Evolutionary conservation across 2,113 vertebrate species (phyloP), one percentile per base, ranked within the genome.

Genomic region (Charina bottae): DNA sequence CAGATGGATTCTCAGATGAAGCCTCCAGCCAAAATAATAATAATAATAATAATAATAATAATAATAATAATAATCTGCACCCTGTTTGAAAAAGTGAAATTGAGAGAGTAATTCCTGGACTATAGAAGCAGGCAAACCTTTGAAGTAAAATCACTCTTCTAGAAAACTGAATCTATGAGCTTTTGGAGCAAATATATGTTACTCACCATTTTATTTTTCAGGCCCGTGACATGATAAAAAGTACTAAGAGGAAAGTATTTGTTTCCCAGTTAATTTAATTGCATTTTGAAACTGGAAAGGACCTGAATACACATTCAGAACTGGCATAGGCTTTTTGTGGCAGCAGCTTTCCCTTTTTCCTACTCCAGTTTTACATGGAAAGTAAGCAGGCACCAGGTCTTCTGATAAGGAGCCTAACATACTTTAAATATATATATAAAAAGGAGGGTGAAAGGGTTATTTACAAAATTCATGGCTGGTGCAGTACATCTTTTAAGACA

Each of bases 401-500:
- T 95, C 95, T 94, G 85, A 88, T 92, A 94, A 97, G 97, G 97
- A 98, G 97, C 97, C 97, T 97, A 96, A 97, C 93, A 94, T 93
- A 95, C 89, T 95, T 93, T 88, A 97, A 97, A 95, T 97, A 97
- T 98, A 97, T 98, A 42, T 78, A 98, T 97, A 97, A 98, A 97
- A 96, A 96, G 72, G 46, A 96, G 97, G 96, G 97, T 97, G 96
- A 97, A 97, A 96, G 93, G 97, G 97, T 95, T 98, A 98, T 98
- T 98, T 98, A 98, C 97, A 98, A 98, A 97, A 97, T 97, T 97
- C 97, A 98, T 98, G 97, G 98, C 97, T 98, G 98, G 98, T 98
- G 98, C 98, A 98, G 97, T 98, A 98, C 98, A 98, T 98, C 95
- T 97, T 98, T 98, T 98, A 98, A 98, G 98, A 98, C 98, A 98